Percentiles rank a stretch among this genome's conserved stretches.
These are phyloP conservation scores for Drosophila infuscata DNA, from an alignment of 2,888 invertebrate genomes.

Conservation along the genomic window DNA sequence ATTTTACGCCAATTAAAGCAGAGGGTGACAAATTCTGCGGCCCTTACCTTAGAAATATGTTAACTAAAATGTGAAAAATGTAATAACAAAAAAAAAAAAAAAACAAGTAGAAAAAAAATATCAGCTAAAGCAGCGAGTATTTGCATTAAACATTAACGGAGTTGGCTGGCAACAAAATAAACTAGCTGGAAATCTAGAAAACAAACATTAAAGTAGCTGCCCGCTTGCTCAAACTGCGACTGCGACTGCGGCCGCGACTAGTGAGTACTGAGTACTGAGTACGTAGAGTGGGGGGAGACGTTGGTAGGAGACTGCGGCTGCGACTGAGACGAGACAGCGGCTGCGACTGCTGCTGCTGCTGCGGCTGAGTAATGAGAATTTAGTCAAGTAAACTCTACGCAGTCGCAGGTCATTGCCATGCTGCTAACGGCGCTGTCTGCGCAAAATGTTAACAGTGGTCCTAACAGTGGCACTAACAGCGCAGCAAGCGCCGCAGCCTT, in stretches of 20 bases:
- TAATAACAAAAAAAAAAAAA: neutral
- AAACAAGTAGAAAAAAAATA: neutral
- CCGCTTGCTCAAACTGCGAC: constrained; percentile 34
- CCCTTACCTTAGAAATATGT: constrained; percentile 43
- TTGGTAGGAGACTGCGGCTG: constrained; percentile 3
- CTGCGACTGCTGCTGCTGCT: constrained; percentile 16
- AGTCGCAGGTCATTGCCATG: constrained; percentile 77
- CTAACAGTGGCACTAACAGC: constrained; percentile 54
- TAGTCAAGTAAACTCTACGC: constrained; percentile 74
- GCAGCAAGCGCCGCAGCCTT: constrained; percentile 34
- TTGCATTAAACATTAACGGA: constrained; percentile 78
- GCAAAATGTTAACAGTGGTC: constrained; percentile 33
- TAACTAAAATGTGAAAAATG: constrained; percentile 30
- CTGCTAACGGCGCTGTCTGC: constrained; percentile 58
- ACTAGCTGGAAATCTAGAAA: constrained; percentile 72
- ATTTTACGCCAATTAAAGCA: constrained; percentile 55
- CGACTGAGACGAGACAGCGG: constrained; percentile 21
- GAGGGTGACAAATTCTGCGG: constrained; percentile 59
- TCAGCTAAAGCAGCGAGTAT: constrained; percentile 46
- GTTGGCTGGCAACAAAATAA: constrained; percentile 40
- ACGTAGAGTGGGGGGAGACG: neutral
- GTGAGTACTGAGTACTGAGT: neutral
- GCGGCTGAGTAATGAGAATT: constrained; percentile 70
- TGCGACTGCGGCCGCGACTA: constrained; percentile 12
- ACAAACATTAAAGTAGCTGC: constrained; percentile 69